Evolutionary conservation across 2,113 vertebrate species (phyloP), one percentile per base, ranked within the genome.

Genomic region (Capra hircus): DNA sequence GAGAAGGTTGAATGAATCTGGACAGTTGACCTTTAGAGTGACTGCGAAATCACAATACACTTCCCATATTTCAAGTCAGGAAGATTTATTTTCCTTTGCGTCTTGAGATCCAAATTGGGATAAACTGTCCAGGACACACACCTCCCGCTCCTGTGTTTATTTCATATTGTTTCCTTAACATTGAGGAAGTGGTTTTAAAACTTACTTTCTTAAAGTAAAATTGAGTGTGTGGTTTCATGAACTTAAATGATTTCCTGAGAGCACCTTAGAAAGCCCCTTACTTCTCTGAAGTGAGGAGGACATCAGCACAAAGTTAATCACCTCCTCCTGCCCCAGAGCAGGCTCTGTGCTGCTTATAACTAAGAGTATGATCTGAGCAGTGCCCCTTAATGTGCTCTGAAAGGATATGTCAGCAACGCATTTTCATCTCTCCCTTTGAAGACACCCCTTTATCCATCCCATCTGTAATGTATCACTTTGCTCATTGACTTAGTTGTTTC

Each of bases 401-500:
- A 67, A 67, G 33, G 33, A 1, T 19, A 67, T 19, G 33, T 67
- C 62, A n/a, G 62, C 62, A 67, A 10, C 0, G 1, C 62, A 19
- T n/a, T 10, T 67, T 19, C 33, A 9, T n/a, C 33, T n/a, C 33
- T 67, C 62, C 7, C 7, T 67, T 19, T 8, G 15, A 2, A 17
- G 33, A 19, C 33, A 67, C 16, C 7, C 62, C 7, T 67, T n/a
- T 9, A n/a, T 19, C 62, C 33, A 67, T n/a, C 62, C 16, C 1
- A 67, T 4, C 16, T n/a, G 33, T 67, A 67, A 67, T n/a, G 33
- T n/a, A 4, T 4, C 62, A n/a, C 9, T 67, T n/a, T 0, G 19
- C 7, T n/a, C 62, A n/a, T 1, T n/a, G 16, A n/a, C 15, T n/a
- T 1, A 9, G 1, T n/a, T n/a, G 1, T 19, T 67, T n/a, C 62